Percentiles rank a stretch among this genome's conserved stretches.
phyloP scores from a whole-genome alignment of 2,888 invertebrate species.

The Muscina levida region DNA sequence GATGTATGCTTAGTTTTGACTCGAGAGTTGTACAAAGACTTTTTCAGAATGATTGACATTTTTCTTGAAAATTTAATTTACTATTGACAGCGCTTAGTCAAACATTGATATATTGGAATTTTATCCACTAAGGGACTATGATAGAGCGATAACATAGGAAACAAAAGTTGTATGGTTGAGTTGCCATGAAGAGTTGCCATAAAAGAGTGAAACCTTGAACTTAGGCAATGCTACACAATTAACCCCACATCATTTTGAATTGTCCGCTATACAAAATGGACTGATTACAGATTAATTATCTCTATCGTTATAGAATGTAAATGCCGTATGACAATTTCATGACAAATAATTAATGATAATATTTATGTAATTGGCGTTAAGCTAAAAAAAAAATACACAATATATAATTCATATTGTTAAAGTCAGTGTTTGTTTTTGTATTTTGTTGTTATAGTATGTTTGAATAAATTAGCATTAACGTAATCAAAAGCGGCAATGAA shows the following conservation, averaged over 20 bases:
- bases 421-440: no score
- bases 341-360: constrained; percentile 18
- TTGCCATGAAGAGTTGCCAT: no score
- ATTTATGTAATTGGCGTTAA: not conserved
- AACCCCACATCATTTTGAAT: no score
- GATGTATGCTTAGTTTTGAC: not conserved
- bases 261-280: no score
- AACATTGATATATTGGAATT: constrained; percentile 43
- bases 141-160: not conserved
- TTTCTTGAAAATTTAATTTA: constrained; percentile 44
- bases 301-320: no score
- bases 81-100: constrained; percentile 30
- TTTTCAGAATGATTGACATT: constrained; percentile 41
- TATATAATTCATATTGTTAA: not conserved
- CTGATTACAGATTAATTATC: no score
- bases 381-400: not conserved
- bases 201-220: not conserved
- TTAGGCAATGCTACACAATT: not conserved
- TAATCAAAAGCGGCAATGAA: not conserved
- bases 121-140: constrained; percentile 1
- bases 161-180: not conserved
- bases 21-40: not conserved
- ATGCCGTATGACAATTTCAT: constrained; percentile 7
- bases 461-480: not conserved
- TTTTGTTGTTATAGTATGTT: no score